Conservation (phyloP, 2,888 invertebrate species). For the Polymixis lichenea region DNA sequence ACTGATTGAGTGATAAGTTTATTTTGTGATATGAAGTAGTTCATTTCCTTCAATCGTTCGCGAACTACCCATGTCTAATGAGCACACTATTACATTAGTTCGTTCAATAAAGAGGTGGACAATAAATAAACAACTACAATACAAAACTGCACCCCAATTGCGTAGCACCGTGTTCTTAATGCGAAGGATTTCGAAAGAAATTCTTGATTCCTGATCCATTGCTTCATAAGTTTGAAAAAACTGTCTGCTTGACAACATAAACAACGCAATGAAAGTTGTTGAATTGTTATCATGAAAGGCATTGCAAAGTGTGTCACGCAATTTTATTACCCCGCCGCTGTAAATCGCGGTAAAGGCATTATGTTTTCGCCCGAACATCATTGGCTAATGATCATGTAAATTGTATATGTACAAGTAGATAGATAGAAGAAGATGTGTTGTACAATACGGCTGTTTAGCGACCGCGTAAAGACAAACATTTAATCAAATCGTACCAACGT, state of each 20-base stretch:
- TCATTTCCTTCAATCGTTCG: no score
- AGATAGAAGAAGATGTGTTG: no score
- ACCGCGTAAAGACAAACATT: constrained; percentile 9
- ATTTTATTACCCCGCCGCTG: neutral
- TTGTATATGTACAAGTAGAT: neutral
- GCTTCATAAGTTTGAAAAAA: neutral
- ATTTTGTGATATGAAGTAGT: no score
- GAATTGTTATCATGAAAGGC: neutral
- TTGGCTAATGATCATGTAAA: constrained; percentile 11
- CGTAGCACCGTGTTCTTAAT: neutral
- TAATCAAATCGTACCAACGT: constrained; percentile 22
- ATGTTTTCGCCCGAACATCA: no score
- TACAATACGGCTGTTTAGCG: neutral
- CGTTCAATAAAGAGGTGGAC: neutral
- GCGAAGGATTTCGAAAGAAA: neutral
- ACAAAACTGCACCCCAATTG: neutral
- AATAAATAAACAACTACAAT: neutral
- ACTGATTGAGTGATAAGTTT: no score
- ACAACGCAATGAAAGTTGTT: neutral
- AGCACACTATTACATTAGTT: no score
- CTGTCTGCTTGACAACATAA: neutral
- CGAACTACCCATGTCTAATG: no score
- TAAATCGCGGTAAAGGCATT: neutral
- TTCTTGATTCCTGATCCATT: no score
- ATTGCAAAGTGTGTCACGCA: neutral